Evolutionary conservation across 2,113 vertebrate genomes (phyloP).

Genomic region (Coregonus clupeaformis): DNA sequence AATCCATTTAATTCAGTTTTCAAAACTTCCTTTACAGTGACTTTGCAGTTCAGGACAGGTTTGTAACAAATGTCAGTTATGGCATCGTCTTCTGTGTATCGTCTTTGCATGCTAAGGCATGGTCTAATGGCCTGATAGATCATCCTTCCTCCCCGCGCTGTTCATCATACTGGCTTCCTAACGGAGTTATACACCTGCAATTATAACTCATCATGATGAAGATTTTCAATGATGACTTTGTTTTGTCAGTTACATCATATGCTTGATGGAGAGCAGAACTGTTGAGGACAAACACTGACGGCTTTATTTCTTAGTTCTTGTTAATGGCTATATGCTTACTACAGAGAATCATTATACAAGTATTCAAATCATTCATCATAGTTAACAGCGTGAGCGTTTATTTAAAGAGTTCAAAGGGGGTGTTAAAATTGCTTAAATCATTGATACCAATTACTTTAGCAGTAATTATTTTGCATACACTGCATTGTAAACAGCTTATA

Average conservation of each 20-base stretch:
- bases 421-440: slow-evolving; percentile 17
- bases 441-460: background rate
- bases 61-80: background rate
- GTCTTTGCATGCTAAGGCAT: slow-evolving; percentile 9
- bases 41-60: too few relatives aligned
- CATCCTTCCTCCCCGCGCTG: slow-evolving; percentile 18
- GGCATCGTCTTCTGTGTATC: background rate
- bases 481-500: too few relatives aligned
- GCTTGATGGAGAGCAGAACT: slow-evolving; percentile 25
- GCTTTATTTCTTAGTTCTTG: slow-evolving; percentile 3
- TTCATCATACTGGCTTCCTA: background rate
- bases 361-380: slow-evolving; percentile 36
- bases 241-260: slow-evolving; percentile 1
- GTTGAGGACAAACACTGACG: slow-evolving; percentile 6
- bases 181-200: background rate
- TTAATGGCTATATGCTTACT: slow-evolving; percentile 8
- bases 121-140: slow-evolving; percentile 27
- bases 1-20: too few relatives aligned
- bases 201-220: background rate
- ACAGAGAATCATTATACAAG: slow-evolving; percentile 7
- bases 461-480: too few relatives aligned
- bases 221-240: background rate
- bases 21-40: too few relatives aligned
- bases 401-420: slow-evolving; percentile 9
- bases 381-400: slow-evolving; percentile 13